Base-by-base conservation (phyloP, 2,888 invertebrate genomes). In the Brachynemurus nebulosus region DNA sequence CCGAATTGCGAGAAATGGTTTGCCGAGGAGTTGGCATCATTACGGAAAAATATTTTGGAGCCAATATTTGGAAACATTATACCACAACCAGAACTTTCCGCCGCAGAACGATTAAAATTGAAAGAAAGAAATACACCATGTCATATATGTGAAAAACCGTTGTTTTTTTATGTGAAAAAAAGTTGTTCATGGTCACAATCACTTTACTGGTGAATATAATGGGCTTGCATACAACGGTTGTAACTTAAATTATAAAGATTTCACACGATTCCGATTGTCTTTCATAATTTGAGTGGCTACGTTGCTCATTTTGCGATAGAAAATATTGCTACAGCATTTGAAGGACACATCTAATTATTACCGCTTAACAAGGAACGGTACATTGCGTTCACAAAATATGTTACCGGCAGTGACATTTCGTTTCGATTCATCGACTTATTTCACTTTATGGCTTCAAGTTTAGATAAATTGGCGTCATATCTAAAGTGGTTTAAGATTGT, bases 351-450 rank as follows among this genome's bases (percentile, higher is more conserved):
- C 3, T 47, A 36, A 8, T 30, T 60, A 3, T 50, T 61, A 21
- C 52, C 60, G 0, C 36, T 53, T 18, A 58, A 54, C 41, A 57
- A 57, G 40, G 59, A 63, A 48, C 52, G 52, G 45, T 61, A 56
- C 42, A 56, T 58, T 34, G 55, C 56, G 4, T 57, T 59, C 44
- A 52, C 52, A 3, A 56, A 53, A 43, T 43, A 46, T 38, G 40
- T 49, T 30, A 27, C 37, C 9, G 25, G 27, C 23, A 37, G 44
- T 12, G 41, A 45, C 3, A 50, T 47, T 27, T 38, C 50, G 40
- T 41, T 49, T 27, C 27, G 49, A 19, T 55, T 43, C 46, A 48
- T 57, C 41, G 57, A 54, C 52, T 57, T 54, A 16, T 55, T 53
- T 38, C 47, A 54, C n/a, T 60, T 59, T 46, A 54, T 59, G 54